Evolutionary conservation across 2,113 vertebrate genomes (phyloP), one percentile per base, ranked within the genome.

Genomic region (Rhombomys opimus): DNA sequence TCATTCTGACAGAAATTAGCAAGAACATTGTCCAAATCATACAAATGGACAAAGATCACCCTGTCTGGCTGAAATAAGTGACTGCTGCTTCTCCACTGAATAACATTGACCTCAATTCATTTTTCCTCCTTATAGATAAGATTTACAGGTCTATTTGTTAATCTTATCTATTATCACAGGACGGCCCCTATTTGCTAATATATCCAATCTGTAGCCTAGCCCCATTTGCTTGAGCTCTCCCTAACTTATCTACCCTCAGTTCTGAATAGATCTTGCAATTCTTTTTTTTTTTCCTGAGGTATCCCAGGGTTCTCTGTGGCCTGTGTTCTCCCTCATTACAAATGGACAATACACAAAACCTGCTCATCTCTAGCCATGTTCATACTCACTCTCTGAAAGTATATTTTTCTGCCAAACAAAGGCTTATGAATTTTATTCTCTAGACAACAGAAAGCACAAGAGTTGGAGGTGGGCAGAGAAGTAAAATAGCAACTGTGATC

Each of bases 361-460:
- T 88, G 50, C 80, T 80, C 41, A 78, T 50, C 23, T 70, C 22
- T 27, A 52, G 57, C 52, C 73, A 6, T 90, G 13, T 85, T 95
- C n/a, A 59, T 76, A 30, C 88, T 95, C 59, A 89, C 35, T 88
- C 61, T 67, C 30, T 91, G 41, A 97, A 89, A 81, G 50, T n/a
- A 68, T 6, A 78, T 18, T 9, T 86, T 70, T n/a, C 68, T 88
- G 73, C 72, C 59, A 90, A 57, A 38, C 0, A 90, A 46, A 93
- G n/a, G n/a, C 17, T n/a, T 80, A 57, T 75, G 68, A n/a, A 25
- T 65, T 92, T 90, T 93, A 90, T 85, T 86, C 54, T 72, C 82
- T 54, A 92, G 75, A 70, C 70, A 76, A 90, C 18, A 85, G 70
- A 68, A 3, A 91, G 22, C 50, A 90, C 91, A 94, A 90, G 35